Conservation (phyloP, 2,113 vertebrate species). For the Phylloscopus trochiloides region DNA sequence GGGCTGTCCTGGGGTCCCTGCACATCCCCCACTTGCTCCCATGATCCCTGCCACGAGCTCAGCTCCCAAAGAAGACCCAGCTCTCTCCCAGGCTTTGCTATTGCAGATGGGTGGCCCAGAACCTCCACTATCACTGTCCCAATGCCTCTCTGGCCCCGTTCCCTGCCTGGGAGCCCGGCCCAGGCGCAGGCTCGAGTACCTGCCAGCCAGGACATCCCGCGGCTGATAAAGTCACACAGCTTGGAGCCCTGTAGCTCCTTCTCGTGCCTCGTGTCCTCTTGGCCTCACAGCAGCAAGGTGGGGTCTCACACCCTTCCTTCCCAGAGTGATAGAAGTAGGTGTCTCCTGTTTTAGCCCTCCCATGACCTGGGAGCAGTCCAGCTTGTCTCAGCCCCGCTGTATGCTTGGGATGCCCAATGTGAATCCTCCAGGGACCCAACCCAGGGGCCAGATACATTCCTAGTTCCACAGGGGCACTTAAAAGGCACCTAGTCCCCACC, state of each 20-base stretch:
- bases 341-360: neutral
- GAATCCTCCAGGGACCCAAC: neutral
- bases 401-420: neutral
- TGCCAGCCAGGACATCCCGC: neutral
- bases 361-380: neutral
- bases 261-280: neutral
- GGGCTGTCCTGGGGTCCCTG: neutral
- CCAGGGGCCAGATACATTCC: neutral
- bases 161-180: neutral
- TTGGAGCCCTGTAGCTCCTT: neutral
- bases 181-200: neutral
- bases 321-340: neutral
- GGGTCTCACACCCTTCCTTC: neutral
- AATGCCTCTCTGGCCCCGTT: neutral
- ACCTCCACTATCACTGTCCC: accelerated
- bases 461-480: neutral
- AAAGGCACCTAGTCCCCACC: neutral
- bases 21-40: accelerated
- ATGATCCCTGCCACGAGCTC: accelerated
- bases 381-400: neutral
- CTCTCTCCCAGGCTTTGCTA: neutral
- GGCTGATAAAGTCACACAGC: neutral
- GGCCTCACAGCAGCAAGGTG: neutral
- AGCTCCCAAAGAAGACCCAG: neutral
- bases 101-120: neutral